Evolutionary conservation across 2,113 vertebrate genomes (phyloP), one percentile per base, ranked within the genome.

Genomic region (Orycteropus afer): DNA sequence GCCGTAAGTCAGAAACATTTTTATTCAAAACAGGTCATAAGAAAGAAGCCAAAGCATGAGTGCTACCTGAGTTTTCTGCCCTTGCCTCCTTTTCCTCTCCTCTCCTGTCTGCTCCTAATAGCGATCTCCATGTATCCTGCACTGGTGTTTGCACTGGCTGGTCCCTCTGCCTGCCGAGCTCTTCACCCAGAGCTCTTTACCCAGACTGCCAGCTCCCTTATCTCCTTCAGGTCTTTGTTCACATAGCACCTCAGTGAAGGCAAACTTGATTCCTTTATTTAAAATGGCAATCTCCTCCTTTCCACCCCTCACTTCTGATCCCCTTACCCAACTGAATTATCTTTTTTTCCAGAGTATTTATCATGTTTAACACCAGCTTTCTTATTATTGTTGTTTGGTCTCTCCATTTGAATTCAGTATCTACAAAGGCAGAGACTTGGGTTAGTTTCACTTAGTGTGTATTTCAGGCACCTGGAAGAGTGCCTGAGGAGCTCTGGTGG

Each of bases 1-100:
- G 17, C 67, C 63, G 76, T 55, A 69, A 22, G 63, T 78, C 40
- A 93, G 65, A 94, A 91, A 73, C 76, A 47, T 90, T 90, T 95
- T 53, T 42, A 59, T 9, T 90, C 71, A 42, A 15, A 90, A 42
- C 29, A 79, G 34, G 7, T 76, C 45, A 5, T 93, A 29, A 47
- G 27, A 12, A 92, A 86, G 63, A 63, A 47, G 67, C 90, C 69
- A 81, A 89, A 90, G 18, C n/a, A 89, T 9, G 45, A 76, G n/a
- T 65, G 77, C n/a, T 49, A 55, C 73, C 63, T 90, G 47, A 65
- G 10, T 71, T 69, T 93, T 55, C 85, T 73, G 37, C 53, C 51
- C 90, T 13, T 79, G 15, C 10, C 32, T 55, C 71, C 25, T 83
- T 22, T 55, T 61, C 47, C 42, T 40, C 29, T 61, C 42, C 5